Conservation (phyloP, 2,113 vertebrate genomes). For the Trinectes maculatus region DNA sequence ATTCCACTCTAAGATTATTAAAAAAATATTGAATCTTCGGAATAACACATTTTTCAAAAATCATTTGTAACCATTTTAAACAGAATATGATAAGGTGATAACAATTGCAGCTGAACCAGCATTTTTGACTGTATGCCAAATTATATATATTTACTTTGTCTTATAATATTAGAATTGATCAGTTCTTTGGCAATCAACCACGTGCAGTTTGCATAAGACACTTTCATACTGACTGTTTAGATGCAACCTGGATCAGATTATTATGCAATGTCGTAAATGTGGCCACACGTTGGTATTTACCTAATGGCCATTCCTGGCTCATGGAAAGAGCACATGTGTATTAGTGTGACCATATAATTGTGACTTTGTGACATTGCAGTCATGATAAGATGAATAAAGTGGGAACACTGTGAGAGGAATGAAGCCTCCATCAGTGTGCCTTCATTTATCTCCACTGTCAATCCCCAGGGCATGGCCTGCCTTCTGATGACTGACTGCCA, state of each 20-base stretch:
- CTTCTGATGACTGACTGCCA: slow-evolving; percentile 58
- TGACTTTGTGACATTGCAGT: too few species aligned
- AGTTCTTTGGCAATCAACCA: slow-evolving; percentile 4
- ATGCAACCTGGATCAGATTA: slow-evolving; percentile 30
- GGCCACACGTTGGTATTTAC: too few species aligned
- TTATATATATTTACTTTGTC: neutral
- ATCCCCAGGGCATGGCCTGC: slow-evolving; percentile 35
- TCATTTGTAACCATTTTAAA: neutral
- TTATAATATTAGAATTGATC: slow-evolving; percentile 28
- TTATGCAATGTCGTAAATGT: neutral
- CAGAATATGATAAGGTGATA: too few species aligned
- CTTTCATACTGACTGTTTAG: slow-evolving; percentile 11
- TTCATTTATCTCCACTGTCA: slow-evolving; percentile 51
- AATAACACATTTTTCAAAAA: neutral
- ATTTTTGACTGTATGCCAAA: neutral
- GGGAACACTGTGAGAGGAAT: slow-evolving; percentile 1
- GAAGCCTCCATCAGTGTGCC: slow-evolving; percentile 28
- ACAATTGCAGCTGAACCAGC: neutral
- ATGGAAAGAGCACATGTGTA: neutral
- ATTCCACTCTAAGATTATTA: too few species aligned
- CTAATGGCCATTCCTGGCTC: neutral
- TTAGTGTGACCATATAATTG: too few species aligned
- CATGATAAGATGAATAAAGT: slow-evolving; percentile 22
- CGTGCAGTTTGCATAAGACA: slow-evolving; percentile 2
- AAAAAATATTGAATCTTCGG: too few species aligned